Percentiles rank a stretch among this genome's conserved stretches.
Evolutionary conservation across 2,797 vertebrate genomes (phyloP).

Genomic region (Myotis daubentonii): DNA sequence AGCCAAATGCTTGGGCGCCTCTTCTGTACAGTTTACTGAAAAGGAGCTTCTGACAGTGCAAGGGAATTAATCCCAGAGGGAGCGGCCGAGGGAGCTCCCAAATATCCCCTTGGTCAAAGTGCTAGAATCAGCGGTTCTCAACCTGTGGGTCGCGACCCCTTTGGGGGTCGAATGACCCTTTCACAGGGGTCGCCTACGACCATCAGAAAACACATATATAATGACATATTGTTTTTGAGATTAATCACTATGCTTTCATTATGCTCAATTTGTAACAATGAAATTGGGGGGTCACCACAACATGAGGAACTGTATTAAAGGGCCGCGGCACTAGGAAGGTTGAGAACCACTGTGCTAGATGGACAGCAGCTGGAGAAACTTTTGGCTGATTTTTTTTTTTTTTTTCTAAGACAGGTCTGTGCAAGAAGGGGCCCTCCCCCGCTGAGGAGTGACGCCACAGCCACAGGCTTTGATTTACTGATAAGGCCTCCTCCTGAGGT

Average conservation of each 20-base stretch:
- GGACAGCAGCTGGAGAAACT: background rate
- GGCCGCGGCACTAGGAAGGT: too few relatives aligned
- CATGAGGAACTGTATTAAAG: too few relatives aligned
- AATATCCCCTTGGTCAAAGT: background rate
- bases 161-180: too few relatives aligned
- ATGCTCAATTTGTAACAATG: too few relatives aligned
- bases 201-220: too few relatives aligned
- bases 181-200: too few relatives aligned
- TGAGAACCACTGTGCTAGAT: background rate
- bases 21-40: background rate
- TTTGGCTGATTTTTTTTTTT: background rate
- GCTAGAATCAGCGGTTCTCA: too few relatives aligned
- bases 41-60: background rate
- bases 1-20: background rate
- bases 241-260: too few relatives aligned
- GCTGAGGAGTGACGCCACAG: constrained; percentile 17
- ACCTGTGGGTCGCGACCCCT: too few relatives aligned
- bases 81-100: background rate
- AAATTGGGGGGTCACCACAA: too few relatives aligned
- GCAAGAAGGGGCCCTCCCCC: background rate
- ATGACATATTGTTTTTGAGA: too few relatives aligned
- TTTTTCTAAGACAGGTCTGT: background rate
- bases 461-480: constrained; percentile 28
- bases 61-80: background rate
- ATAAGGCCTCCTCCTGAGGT: background rate